Evolutionary conservation across 2,888 invertebrate species (phyloP).

Genomic region (Junonia oenone): DNA sequence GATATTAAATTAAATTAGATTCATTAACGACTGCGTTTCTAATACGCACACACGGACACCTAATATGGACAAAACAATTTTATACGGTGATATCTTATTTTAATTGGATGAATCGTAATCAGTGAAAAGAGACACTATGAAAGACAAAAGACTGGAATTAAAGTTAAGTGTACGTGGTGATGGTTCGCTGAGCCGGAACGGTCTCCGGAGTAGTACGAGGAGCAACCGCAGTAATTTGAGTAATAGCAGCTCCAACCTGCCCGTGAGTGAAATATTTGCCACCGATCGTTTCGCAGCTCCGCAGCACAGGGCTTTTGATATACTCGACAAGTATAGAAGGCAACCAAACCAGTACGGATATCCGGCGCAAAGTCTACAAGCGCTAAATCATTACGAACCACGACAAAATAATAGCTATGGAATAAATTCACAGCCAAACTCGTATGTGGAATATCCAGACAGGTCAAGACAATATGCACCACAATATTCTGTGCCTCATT

Average conservation of each 20-base stretch:
- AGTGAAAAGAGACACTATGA: slow-evolving; percentile 49
- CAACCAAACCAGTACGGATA: slow-evolving; percentile 58
- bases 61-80: background rate
- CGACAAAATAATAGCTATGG: slow-evolving; percentile 29
- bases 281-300: slow-evolving; percentile 63
- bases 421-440: slow-evolving; percentile 35
- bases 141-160: slow-evolving; percentile 70
- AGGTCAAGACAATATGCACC: slow-evolving; percentile 40
- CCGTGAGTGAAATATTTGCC: slow-evolving; percentile 67
- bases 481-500: slow-evolving; percentile 39
- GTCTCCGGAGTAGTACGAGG: slow-evolving; percentile 59
- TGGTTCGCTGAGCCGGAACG: slow-evolving; percentile 63
- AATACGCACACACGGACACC: slow-evolving; percentile 6
- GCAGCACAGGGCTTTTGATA: slow-evolving; percentile 61
- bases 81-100: background rate
- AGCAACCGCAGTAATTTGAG: slow-evolving; percentile 62
- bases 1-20: slow-evolving; percentile 17
- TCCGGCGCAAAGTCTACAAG: slow-evolving; percentile 66
- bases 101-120: slow-evolving; percentile 12
- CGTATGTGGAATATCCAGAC: slow-evolving; percentile 53
- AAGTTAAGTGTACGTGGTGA: slow-evolving; percentile 72
- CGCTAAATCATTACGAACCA: slow-evolving; percentile 52
- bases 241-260: slow-evolving; percentile 51
- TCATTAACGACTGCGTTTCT: slow-evolving; percentile 9
- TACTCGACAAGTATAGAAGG: slow-evolving; percentile 59